Conservation (phyloP, 2,113 vertebrate species). For the Sigmodon hispidus region DNA sequence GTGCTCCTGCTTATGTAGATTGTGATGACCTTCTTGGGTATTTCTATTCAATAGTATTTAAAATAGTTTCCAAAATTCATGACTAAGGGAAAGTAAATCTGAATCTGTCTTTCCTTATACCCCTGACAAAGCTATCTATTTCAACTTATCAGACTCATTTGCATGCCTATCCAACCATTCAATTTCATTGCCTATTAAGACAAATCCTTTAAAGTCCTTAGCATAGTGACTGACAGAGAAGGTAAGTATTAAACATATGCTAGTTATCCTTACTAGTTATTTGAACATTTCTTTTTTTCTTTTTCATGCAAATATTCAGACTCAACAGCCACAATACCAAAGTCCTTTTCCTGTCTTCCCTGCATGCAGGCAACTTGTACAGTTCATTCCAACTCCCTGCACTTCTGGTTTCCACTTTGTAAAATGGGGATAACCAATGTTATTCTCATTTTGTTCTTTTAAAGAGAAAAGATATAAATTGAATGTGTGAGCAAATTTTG, state of each 20-base stretch:
- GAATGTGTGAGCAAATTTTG: neutral
- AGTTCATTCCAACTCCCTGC: neutral
- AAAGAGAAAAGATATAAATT: neutral
- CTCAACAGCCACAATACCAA: neutral
- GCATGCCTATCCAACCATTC: neutral
- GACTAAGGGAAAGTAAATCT: slow-evolving; percentile 43
- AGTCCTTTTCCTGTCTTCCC: neutral
- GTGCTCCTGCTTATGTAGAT: neutral
- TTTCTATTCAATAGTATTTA: slow-evolving; percentile 42
- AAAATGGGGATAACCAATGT: neutral
- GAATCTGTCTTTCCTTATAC: neutral
- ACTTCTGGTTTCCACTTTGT: neutral
- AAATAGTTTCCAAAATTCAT: slow-evolving; percentile 39
- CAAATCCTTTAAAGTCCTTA: neutral
- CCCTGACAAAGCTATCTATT: neutral
- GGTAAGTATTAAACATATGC: neutral
- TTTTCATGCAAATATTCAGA: neutral
- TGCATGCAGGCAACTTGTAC: neutral
- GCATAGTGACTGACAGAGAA: neutral
- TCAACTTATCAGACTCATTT: neutral
- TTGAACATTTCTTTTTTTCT: neutral
- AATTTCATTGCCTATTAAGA: neutral
- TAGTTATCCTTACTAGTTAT: neutral
- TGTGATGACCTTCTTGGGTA: neutral
- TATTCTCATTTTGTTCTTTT: neutral